phyloP scores from a whole-genome alignment of 2,888 invertebrate genomes.

The Nymphalis urticae region DNA sequence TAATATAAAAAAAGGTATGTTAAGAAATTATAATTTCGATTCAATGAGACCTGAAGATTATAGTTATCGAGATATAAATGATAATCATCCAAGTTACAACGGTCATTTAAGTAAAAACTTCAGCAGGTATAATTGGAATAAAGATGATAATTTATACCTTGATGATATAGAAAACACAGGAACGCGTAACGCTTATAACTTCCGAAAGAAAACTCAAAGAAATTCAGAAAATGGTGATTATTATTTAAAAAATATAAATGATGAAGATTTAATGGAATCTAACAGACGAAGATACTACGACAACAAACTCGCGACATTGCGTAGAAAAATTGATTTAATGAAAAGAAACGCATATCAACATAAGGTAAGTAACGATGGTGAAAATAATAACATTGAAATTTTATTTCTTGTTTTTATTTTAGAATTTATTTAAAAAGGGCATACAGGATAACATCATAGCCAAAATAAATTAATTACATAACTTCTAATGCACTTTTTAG shows the following conservation, averaged over 20 bases:
- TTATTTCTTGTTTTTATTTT: too few species aligned
- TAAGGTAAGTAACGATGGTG: slow-evolving; percentile 13
- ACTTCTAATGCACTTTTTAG: too few species aligned
- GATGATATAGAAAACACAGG: not conserved
- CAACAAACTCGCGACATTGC: slow-evolving; percentile 58
- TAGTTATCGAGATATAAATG: not conserved
- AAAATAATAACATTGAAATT: too few species aligned
- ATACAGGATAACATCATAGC: too few species aligned
- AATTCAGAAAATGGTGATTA: slow-evolving; percentile 25
- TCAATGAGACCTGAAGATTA: not conserved
- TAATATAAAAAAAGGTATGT: slow-evolving; percentile 1
- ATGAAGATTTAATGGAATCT: slow-evolving; percentile 46
- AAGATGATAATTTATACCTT: not conserved
- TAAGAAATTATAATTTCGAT: slow-evolving; percentile 2
- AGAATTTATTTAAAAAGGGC: too few species aligned
- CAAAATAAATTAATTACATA: too few species aligned
- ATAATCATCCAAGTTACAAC: not conserved
- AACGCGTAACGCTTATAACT: slow-evolving; percentile 6
- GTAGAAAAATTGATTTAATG: slow-evolving; percentile 40
- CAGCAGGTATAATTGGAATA: not conserved
- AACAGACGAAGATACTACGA: slow-evolving; percentile 64
- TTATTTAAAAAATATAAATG: slow-evolving; percentile 22
- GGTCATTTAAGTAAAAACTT: not conserved
- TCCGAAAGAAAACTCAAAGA: slow-evolving; percentile 34
- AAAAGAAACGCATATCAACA: slow-evolving; percentile 24